Conservation (phyloP, 2,113 vertebrate genomes). For the Meleagris gallopavo region DNA sequence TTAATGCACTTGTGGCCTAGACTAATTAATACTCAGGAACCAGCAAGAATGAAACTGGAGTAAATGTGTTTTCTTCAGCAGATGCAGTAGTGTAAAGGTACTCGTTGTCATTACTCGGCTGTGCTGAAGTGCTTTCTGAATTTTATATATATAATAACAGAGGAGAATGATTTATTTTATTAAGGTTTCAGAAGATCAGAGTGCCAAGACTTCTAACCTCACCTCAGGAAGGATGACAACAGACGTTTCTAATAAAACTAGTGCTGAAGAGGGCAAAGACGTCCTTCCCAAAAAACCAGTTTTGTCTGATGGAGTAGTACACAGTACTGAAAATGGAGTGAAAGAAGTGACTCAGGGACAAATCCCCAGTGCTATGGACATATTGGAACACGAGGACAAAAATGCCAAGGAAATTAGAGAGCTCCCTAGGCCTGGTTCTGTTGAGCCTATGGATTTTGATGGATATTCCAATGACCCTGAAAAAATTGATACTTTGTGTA, state of each 20-base stretch:
- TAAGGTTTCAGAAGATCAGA: constrained; percentile 75
- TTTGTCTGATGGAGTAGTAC: constrained; percentile 77
- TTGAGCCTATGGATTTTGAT: constrained; percentile 91
- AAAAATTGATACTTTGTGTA: constrained; percentile 60
- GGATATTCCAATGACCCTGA: constrained; percentile 75
- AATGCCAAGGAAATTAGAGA: constrained; percentile 73
- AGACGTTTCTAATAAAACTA: constrained; percentile 85
- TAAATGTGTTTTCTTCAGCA: constrained; percentile 6
- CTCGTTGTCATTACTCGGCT: neutral
- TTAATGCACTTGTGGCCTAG: neutral
- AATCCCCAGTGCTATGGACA: constrained; percentile 70
- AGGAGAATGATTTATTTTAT: neutral
- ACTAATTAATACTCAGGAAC: neutral
- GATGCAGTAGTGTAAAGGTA: neutral
- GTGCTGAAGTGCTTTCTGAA: neutral
- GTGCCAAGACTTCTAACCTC: constrained; percentile 50
- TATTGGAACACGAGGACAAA: constrained; percentile 72
- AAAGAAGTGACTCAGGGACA: constrained; percentile 77
- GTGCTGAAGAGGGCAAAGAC: constrained; percentile 88
- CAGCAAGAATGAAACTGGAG: neutral
- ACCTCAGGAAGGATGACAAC: constrained; percentile 86
- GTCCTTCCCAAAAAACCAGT: constrained; percentile 82
- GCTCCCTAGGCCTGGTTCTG: constrained; percentile 64
- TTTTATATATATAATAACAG: neutral
- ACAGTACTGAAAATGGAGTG: constrained; percentile 76